Evolutionary conservation across 2,113 vertebrate species (phyloP).

Genomic region (zebrafish (Danio rerio)): GRCz12tu NC_133184.1:46016001-46016500

Average conservation of each 20-base stretch:
- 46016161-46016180: slow-evolving; percentile 24
- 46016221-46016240: slow-evolving; percentile 54
- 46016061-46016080: no score
- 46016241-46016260: slow-evolving; percentile 65
- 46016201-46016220: slow-evolving; percentile 44
- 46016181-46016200: slow-evolving; percentile 40
- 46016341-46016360: slow-evolving; percentile 58
- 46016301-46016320: slow-evolving; percentile 25
- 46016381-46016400: slow-evolving; percentile 49
- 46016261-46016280: slow-evolving; percentile 60
- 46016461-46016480: not conserved
- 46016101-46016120: not conserved
- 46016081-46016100: no score
- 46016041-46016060: no score
- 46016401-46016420: slow-evolving; percentile 19
- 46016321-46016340: slow-evolving; percentile 45
- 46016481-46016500: slow-evolving; percentile 15
- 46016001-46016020: no score
- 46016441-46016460: not conserved
- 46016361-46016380: slow-evolving; percentile 54
- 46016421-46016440: slow-evolving; percentile 15
- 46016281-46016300: slow-evolving; percentile 43
- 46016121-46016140: not conserved
- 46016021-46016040: no score
- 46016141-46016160: not conserved